A percentile compares a stretch with the other conserved stretches of the same genome.
Conservation (phyloP, 2,113 vertebrate species). For the Nycticorax nycticorax region DNA sequence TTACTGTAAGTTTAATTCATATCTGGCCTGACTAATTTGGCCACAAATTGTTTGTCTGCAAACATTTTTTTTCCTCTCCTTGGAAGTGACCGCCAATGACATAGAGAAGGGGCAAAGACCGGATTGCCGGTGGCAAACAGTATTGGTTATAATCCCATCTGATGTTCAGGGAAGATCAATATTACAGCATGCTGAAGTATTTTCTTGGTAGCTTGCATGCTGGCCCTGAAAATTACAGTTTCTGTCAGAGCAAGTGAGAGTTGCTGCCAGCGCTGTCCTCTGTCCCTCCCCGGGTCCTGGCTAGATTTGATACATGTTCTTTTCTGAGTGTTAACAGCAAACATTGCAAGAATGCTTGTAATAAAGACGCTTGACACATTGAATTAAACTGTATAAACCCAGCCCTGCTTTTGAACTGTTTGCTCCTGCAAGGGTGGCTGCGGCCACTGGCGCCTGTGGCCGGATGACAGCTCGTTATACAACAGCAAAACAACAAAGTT, state of each 20-base stretch:
- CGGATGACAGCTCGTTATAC: slow-evolving; percentile 20
- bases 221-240: neutral
- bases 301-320: neutral
- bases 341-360: neutral
- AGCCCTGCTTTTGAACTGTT: slow-evolving; percentile 14
- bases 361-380: neutral
- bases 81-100: neutral
- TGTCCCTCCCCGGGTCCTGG: neutral
- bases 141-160: neutral
- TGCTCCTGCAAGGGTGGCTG: neutral
- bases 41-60: neutral
- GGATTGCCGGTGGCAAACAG: neutral
- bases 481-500: slow-evolving; percentile 34
- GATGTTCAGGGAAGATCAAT: neutral
- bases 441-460: neutral
- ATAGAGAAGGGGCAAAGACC: neutral
- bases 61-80: neutral
- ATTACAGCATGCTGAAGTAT: neutral
- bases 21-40: neutral
- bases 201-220: neutral
- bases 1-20: neutral
- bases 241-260: neutral
- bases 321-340: neutral
- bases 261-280: neutral
- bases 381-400: neutral